Conservation (phyloP, 2,797 vertebrate species). For the Anomalospiza imberbis region DNA sequence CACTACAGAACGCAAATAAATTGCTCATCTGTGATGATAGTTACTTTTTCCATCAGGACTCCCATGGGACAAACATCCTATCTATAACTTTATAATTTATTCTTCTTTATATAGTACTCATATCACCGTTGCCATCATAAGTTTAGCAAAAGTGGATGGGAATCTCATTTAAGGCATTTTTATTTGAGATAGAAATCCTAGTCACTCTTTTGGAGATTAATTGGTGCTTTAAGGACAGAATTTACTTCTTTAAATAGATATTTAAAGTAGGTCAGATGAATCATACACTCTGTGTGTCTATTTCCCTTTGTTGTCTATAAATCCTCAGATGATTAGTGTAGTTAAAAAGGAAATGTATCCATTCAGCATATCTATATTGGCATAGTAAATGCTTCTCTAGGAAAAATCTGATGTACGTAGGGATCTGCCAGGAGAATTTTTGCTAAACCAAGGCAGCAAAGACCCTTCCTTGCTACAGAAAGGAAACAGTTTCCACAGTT, state of each 20-base stretch:
- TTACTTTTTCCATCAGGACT: background rate
- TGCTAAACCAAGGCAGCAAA: background rate
- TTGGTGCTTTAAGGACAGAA: background rate
- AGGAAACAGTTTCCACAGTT: background rate
- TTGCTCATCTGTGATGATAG: rapidly evolving
- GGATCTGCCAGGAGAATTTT: background rate
- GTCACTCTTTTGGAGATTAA: background rate
- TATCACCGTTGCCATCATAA: background rate
- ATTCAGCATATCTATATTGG: background rate
- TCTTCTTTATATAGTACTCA: background rate
- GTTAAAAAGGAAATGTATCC: background rate
- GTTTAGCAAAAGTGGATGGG: background rate
- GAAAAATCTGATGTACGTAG: background rate
- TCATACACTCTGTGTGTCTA: background rate
- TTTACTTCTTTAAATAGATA: background rate
- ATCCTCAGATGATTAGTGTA: background rate
- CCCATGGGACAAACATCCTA: background rate
- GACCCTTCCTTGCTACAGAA: background rate
- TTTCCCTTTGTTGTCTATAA: slow-evolving; percentile 12
- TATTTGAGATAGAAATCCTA: background rate
- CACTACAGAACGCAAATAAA: background rate
- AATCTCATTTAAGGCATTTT: background rate
- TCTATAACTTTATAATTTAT: background rate
- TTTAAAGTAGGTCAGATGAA: slow-evolving; percentile 32
- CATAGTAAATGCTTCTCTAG: background rate